Base-by-base conservation (phyloP, 2,113 vertebrate genomes). In the Larimichthys polyactis region DNA sequence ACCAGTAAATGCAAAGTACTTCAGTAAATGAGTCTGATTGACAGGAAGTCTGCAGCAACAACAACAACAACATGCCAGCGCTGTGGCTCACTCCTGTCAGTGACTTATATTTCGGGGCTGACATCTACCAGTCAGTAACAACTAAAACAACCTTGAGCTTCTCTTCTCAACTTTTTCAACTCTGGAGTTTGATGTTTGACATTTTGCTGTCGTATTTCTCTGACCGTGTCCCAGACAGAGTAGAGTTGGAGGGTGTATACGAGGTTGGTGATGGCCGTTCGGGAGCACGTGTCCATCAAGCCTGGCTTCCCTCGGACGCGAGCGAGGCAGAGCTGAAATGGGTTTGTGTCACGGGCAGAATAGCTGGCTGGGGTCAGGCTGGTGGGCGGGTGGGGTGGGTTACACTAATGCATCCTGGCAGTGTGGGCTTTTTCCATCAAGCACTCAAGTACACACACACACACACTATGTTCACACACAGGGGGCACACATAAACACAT, bases 401-500 rank as follows among this genome's bases (percentile, higher is more conserved):
- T 83, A 81, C 75, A n/a, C 84, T 90, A 87, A 92, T 90, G 78
- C 76, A 65, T 76, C 78, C 78, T 91, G 89, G 88, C 91, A 92
- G 75, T 57, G 60, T 67, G 68, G 86, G 58, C 66, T 87, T 90
- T 92, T 88, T 90, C 77, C 80, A 65, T 87, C 78, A 86, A 29
- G 82, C 78, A 65, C 69, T 71, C 40, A 58, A 75, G 72, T 22
- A 69, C 69, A 80, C 71, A 20, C 49, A 72, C 67, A 36, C 49
- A 32, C 32, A 32, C 29, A 44, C 49, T 62, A 51, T 0, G 11
- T 32, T 71, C 36, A 68, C 60, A 52, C 32, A 78, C n/a, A 27
- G 60, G 64, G 36, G 32, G 44, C 71, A 54, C 48, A 46, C 54
- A 79, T 54, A 77, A 68, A 66, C 68, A 81, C 51, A 60, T 11